Evolutionary conservation across 2,113 vertebrate genomes (phyloP), one percentile per base, ranked within the genome.

Genomic region (Elephas maximus): DNA sequence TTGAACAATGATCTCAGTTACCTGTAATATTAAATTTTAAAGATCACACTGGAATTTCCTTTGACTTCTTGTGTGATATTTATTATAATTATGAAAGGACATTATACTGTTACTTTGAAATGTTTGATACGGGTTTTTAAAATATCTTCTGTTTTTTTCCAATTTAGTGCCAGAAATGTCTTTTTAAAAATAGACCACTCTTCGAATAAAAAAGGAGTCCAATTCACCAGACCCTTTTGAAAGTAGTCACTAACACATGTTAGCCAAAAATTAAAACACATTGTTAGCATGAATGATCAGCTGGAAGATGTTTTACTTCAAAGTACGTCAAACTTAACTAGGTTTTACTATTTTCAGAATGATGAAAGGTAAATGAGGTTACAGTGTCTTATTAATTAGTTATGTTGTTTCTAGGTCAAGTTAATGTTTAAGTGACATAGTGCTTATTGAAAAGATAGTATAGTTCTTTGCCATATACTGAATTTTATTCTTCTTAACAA

Each of bases 151-250:
- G 74, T 65, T 84, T 45, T 94, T 96, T 14, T 93, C 74, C 97
- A 91, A 92, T 94, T 92, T 95, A 97, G 88, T 94, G 63, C 87
- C 91, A 89, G 94, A 95, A 94, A 94, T 95, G 45, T 74, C 78
- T 93, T 95, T 93, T 95, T 71, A 87, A 87, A 92, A 97, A 94
- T 95, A 97, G 88, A 86, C 15, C 71, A 30, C 11, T 76, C 84
- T 93, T 92, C 44, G 17, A 74, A 88, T 92, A 93, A 69, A 88
- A 96, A 91, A 95, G 44, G 30, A 94, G 93, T 96, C 28, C 6
- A 92, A 6, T 86, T 90, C 3, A 87, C 48, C 28, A 89, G 79
- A 73, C 41, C 86, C 18, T 93, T 93, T 97, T 93, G 79, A 94
- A 95, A 85, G 84, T 78, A 86, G 86, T 92, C 48, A 95, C 12